Evolutionary conservation across 2,888 invertebrate species (phyloP), one percentile per base, ranked within the genome.

Genomic region (Lycaena phlaeas): DNA sequence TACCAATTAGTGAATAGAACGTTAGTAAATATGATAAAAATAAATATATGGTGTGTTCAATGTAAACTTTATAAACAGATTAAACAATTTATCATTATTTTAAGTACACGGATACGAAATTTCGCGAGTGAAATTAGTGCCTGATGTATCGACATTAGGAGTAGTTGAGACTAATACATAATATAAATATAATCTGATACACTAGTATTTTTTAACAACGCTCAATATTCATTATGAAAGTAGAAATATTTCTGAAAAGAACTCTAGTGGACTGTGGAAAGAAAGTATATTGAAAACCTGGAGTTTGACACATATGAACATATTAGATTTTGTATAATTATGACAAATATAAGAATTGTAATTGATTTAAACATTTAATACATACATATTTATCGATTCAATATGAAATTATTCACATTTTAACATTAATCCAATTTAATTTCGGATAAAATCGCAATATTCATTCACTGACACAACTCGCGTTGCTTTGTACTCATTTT

Each of bases 401-500:
- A 14, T 36, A 43, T 34, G 27, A 36, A 53, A 50, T 54, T 59
- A 54, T 64, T 68, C 62, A 66, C 71, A 77, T 69, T 61, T 64
- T 54, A 56, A 53, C 55, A 61, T 46, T 53, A 60, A 53, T 56
- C 49, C 50, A 56, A 64, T 56, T n/a, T 57, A 67, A 57, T 61
- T 64, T 57, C 44, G 44, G 54, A 62, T 68, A 62, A 74, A 81
- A 81, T 69, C 65, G 75, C 70, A 75, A 64, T 64, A 68, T 54
- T 64, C 65, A 65, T 64, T 43, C 48, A 53, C 47, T 78, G 71
- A 77, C 77, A 79, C 71, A 71, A 72, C 64, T 76, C 62, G 71
- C 73, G 75, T 79, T 79, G 77, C 79, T 81, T 79, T 81, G 72
- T 76, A 78, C 64, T 61, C 48, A 49, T 48, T 56, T 59, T 57